Evolutionary conservation across 2,888 invertebrate species (phyloP), one percentile per base, ranked within the genome.

Genomic region (Pollenia amentaria): DNA sequence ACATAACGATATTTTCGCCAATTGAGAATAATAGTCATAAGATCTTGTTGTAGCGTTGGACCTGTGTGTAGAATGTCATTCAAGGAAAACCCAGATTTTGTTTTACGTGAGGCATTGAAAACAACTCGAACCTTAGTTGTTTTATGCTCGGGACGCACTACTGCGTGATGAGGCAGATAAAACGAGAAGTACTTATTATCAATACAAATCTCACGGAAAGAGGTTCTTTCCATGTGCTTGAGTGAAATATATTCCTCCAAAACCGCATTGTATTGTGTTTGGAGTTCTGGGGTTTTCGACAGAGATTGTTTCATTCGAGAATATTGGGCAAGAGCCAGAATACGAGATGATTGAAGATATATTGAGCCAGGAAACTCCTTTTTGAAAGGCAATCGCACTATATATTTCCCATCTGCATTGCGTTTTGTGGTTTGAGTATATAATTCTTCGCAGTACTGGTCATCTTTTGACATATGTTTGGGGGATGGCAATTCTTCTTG

Each of bases 181-280:
- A 48, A 48, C 3, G 48, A 48, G 84, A 55, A 88, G 84, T 7
- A 77, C 44, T 44, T 83, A 62, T 38, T 29, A 72, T n/a, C 62
- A 57, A 18, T 51, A 51, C 7, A 18, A 11, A 55, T 18, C 60
- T 83, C 83, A 38, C 44, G 44, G n/a, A 44, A 62, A 1, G 44
- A n/a, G 1, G 51, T 69, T 14, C 12, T 14, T 11, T 75, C 69
- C 75, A 79, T 73, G 46, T 84, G 84, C 7, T 69, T 16, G 3
- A 84, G 48, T 6, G 48, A 21, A 3, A 67, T 4, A 42, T 84
- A 79, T 51, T 84, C 78, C 6, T 73, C 12, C 6, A 85, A 57
- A 38, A 76, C 64, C 4, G 16, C 29, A 62, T 79, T 57, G 12
- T 76, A 65, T 62, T 65, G 51, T 1, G 1, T 3, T 29, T 38